A percentile compares a stretch with the other conserved stretches of the same genome.
These are phyloP conservation scores for Alethe castanea DNA, from an alignment of 2,113 vertebrate species.

Conservation along the genomic window DNA sequence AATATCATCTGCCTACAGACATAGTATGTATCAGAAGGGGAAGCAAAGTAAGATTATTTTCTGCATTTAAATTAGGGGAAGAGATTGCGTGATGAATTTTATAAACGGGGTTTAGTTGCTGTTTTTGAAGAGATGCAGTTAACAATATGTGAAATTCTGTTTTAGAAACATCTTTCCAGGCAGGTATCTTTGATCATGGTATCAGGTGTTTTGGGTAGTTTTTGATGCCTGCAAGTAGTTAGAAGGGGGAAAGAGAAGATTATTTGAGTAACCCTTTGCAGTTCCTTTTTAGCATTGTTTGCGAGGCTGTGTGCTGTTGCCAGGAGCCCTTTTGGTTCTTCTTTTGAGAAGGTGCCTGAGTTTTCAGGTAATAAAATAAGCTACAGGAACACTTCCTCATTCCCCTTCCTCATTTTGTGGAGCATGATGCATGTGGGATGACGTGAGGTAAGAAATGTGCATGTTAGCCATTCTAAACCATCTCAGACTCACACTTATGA, in stretches of 20 bases:
- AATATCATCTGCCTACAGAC: neutral
- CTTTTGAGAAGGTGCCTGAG: neutral
- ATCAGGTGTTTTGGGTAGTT: neutral
- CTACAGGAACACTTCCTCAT: neutral
- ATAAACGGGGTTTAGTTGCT: neutral
- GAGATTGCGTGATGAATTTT: neutral
- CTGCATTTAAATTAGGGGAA: neutral
- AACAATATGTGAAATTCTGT: neutral
- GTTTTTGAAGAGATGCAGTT: neutral
- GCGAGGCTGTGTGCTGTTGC: neutral
- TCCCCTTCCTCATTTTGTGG: neutral
- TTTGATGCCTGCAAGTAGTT: neutral
- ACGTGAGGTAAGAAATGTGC: neutral
- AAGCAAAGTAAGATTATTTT: neutral
- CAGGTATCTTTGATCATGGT: neutral
- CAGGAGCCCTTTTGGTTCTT: neutral
- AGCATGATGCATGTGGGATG: neutral
- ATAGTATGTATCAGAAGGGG: neutral
- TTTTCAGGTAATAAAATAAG: neutral
- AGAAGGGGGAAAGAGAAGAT: neutral
- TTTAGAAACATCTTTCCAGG: neutral
- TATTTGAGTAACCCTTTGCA: neutral
- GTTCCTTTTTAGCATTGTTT: neutral
- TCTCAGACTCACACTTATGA: neutral
- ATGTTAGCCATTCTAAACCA: fast-evolving